Percentiles rank a stretch among this genome's conserved stretches.
phyloP scores from a whole-genome alignment of 2,797 vertebrate species.

The Peromyscus aztecus region DNA sequence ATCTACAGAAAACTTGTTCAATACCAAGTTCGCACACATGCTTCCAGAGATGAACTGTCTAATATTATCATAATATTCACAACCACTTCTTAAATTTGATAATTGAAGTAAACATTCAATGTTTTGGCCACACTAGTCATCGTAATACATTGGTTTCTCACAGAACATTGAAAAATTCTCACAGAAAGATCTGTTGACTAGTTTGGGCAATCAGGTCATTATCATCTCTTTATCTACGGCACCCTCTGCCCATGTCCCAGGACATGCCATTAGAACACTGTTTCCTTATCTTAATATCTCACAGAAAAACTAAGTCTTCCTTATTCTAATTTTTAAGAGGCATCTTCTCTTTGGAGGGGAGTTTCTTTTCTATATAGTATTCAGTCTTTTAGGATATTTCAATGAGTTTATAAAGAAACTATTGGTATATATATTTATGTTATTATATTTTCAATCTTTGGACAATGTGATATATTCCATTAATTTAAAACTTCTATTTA shows the following conservation, averaged over 20 bases:
- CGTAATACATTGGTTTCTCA: background rate
- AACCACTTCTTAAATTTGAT: background rate
- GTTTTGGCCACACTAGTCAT: background rate
- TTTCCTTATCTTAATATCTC: background rate
- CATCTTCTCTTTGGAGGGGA: background rate
- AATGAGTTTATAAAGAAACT: background rate
- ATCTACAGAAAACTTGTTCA: background rate
- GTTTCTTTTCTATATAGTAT: background rate
- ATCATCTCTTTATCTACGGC: background rate
- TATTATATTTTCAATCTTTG: background rate
- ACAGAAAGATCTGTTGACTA: background rate
- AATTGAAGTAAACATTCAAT: background rate
- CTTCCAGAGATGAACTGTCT: background rate
- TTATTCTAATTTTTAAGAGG: slow-evolving; percentile 3
- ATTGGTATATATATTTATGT: background rate
- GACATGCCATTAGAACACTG: background rate
- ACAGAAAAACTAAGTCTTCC: background rate
- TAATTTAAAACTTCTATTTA: background rate
- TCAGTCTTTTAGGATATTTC: background rate
- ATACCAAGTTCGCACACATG: background rate
- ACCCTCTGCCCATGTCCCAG: background rate
- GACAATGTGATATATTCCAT: background rate
- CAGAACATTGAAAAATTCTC: background rate
- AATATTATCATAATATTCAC: background rate
- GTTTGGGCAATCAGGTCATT: background rate